Percentiles rank a stretch among this genome's conserved stretches.
These are phyloP conservation scores for Dicerorhinus sumatrensis DNA, from an alignment of 2,113 vertebrate species.

Conservation along the genomic window DNA sequence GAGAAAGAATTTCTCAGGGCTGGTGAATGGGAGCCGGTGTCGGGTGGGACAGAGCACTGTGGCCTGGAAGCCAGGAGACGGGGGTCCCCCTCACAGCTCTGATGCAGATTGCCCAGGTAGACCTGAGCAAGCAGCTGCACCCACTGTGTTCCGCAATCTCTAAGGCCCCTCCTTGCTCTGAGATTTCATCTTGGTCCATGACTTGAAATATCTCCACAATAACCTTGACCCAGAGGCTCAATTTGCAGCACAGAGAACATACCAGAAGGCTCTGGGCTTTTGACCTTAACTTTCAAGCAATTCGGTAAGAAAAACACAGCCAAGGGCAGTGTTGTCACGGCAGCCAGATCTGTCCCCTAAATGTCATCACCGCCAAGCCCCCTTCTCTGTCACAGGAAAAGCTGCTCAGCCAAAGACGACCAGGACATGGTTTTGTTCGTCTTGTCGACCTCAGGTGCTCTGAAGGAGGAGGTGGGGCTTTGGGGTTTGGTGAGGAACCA, in stretches of 20 bases:
- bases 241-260: not conserved
- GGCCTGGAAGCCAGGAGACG: not conserved
- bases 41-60: not conserved
- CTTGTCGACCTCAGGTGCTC: not conserved
- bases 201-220: not conserved
- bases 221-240: not conserved
- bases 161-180: not conserved
- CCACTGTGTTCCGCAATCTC: not conserved
- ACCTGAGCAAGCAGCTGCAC: not conserved
- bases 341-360: not conserved
- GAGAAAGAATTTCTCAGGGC: not conserved
- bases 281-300: not conserved
- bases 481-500: not conserved
- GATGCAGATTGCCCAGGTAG: not conserved
- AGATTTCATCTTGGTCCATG: not conserved
- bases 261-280: not conserved
- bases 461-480: not conserved
- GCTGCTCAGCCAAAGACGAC: not conserved
- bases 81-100: not conserved
- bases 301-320: not conserved
- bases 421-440: not conserved
- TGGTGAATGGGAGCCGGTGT: not conserved
- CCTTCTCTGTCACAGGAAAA: not conserved
- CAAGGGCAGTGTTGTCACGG: not conserved
- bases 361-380: not conserved